These are phyloP conservation scores for Kryphioiulus occultus DNA, from an alignment of 2,888 invertebrate species.

Conservation along the genomic window DNA sequence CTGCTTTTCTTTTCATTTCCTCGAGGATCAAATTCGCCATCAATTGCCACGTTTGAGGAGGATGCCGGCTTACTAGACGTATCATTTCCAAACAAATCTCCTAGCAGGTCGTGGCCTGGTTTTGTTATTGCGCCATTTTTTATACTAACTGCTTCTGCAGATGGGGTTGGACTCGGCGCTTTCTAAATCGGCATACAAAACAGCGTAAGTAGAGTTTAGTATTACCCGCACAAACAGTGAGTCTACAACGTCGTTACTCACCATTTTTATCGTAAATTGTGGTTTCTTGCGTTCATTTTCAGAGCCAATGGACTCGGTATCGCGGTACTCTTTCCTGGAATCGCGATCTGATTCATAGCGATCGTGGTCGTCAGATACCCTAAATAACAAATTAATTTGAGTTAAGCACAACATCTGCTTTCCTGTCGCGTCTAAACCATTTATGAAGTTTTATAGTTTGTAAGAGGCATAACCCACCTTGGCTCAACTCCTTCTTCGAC, in stretches of 20 bases:
- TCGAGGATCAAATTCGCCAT: constrained; percentile 61
- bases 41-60: constrained; percentile 42
- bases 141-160: neutral
- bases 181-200: constrained; percentile 1
- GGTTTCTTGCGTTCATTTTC: constrained; percentile 67
- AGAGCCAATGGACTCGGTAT: constrained; percentile 48
- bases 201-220: neutral
- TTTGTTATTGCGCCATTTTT: constrained; percentile 24
- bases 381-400: neutral
- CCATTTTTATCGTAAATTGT: constrained; percentile 65
- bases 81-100: constrained; percentile 67
- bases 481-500: constrained; percentile 56
- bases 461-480: constrained; percentile 51
- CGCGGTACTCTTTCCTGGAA: constrained; percentile 44
- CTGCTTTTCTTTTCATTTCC: constrained; percentile 51
- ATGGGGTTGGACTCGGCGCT: constrained; percentile 40
- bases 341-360: constrained; percentile 49
- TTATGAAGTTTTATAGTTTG: no score
- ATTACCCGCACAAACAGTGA: no score
- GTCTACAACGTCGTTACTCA: no score
- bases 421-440: no score
- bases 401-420: no score
- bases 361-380: constrained; percentile 51
- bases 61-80: constrained; percentile 73
- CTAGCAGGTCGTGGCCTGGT: constrained; percentile 47